Evolutionary conservation across 92 coral and sea anemone species (phyloP), one percentile per base, ranked within the genome.

Genomic region (Nematostella vectensis): DNA sequence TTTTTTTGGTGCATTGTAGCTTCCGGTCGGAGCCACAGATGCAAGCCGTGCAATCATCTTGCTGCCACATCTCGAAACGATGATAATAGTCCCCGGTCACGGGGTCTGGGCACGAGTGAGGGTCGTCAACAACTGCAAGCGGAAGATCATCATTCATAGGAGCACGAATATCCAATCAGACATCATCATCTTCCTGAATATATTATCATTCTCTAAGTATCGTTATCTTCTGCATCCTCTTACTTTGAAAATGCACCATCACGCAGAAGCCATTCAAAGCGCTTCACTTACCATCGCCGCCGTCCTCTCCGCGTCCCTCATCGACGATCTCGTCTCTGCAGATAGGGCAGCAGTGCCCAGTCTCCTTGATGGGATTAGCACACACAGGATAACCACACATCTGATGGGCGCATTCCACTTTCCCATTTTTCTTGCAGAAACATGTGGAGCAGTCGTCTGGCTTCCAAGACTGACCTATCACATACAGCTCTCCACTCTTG

Each of bases 291-390:
- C n/a, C n/a, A n/a, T n/a, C n/a, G n/a, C n/a, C n/a, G n/a, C n/a
- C n/a, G n/a, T n/a, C n/a, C n/a, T n/a, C n/a, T n/a, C n/a, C n/a
- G n/a, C n/a, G n/a, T n/a, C n/a, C n/a, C 4, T 55, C 55, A 13
- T 55, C 72, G 16, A 50, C 94, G 27, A 64, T 31, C 23, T 61
- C 78, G 25, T 85, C 84, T 48, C 48, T 63, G 63, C 99, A 93
- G n/a, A 87, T 85, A 1, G 99, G 99, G 55, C 99, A 93, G 65
- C 99, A 93, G 40, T 88, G 80, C 39, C 88, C 94, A 61, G 71
- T 77, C 67, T 82, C 81, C 13, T 70, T 75, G 45, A 93, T 82
- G 11, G 94, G 94, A 45, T 84, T 74, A 21, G 75, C 59, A 61
- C 99, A 93, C 55, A 76, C 59, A 10, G 96, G 87, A 27, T 66